Conservation (phyloP, 2,113 vertebrate species). For the Trochalopteron elliotii region DNA sequence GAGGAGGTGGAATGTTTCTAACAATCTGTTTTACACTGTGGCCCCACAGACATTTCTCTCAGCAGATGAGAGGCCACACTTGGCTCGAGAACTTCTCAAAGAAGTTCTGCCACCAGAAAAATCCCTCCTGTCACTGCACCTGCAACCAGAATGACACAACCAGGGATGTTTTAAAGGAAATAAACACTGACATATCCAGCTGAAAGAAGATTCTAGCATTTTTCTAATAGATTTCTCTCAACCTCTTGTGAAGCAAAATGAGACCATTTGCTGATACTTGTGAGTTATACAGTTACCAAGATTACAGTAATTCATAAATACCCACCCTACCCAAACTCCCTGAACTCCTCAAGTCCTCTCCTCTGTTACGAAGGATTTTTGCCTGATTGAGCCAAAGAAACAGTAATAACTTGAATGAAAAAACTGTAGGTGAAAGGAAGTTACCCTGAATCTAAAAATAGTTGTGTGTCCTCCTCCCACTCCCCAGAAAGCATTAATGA, state of each 20-base stretch:
- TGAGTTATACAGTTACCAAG: neutral
- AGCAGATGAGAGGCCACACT: neutral
- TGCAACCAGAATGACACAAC: neutral
- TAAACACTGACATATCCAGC: neutral
- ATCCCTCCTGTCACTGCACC: neutral
- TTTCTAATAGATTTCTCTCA: neutral
- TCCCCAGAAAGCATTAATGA: slow-evolving; percentile 46
- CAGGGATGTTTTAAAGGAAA: neutral
- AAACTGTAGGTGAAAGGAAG: slow-evolving; percentile 58
- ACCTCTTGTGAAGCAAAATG: neutral
- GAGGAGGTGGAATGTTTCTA: neutral
- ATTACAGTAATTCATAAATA: neutral
- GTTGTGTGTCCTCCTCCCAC: slow-evolving; percentile 54
- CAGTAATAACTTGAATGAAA: slow-evolving; percentile 19
- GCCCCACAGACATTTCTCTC: neutral
- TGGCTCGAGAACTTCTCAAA: neutral
- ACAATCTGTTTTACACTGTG: neutral
- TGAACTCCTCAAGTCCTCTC: neutral
- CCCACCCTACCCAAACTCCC: neutral
- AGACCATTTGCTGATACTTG: neutral
- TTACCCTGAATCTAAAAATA: slow-evolving; percentile 49
- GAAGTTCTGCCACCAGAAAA: neutral
- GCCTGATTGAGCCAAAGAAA: neutral
- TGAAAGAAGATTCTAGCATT: neutral
- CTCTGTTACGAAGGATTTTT: neutral